Conservation (phyloP, 1,140 invertebrate species). For the Trichoplusia ni region DNA sequence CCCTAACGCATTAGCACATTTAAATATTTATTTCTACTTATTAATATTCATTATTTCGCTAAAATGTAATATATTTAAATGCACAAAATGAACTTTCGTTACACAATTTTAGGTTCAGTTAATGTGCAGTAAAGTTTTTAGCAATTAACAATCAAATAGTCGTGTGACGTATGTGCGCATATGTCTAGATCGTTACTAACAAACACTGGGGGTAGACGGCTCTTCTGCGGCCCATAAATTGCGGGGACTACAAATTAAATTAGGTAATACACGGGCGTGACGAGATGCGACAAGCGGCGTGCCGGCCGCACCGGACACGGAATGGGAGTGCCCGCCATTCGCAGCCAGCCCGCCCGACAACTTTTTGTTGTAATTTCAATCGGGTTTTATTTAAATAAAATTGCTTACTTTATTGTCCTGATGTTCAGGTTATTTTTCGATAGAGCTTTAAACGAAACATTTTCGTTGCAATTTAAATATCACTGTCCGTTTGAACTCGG, state of each 20-base stretch:
- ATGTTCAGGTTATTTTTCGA: slow-evolving; percentile 12
- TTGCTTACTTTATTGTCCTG: slow-evolving; percentile 18
- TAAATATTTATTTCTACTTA: slow-evolving; percentile 19
- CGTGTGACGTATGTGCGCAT: slow-evolving; percentile 16
- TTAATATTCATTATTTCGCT: slow-evolving; percentile 27
- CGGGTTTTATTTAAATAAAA: slow-evolving; percentile 37
- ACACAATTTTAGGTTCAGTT: not conserved
- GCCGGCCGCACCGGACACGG: slow-evolving; percentile 65
- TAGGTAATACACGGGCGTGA: slow-evolving; percentile 75
- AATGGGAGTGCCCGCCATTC: slow-evolving; percentile 67
- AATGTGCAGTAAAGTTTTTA: slow-evolving; percentile 8
- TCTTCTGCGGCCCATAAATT: slow-evolving; percentile 75
- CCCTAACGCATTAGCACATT: slow-evolving; percentile 23
- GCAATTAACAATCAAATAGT: slow-evolving; percentile 26
- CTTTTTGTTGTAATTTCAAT: slow-evolving; percentile 33
- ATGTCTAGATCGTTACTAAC: slow-evolving; percentile 41
- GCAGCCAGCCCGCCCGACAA: slow-evolving; percentile 36
- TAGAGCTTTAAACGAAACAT: not conserved
- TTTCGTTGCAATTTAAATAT: slow-evolving; percentile 7
- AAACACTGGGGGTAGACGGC: slow-evolving; percentile 56
- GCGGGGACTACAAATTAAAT: slow-evolving; percentile 78
- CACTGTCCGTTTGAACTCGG: not conserved
- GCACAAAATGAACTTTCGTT: not conserved
- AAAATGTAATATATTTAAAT: slow-evolving; percentile 11
- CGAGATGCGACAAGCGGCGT: slow-evolving; percentile 62